Evolutionary conservation across 2,113 vertebrate species (phyloP), one percentile per base, ranked within the genome.

Genomic region (Ceyx margarethae): DNA sequence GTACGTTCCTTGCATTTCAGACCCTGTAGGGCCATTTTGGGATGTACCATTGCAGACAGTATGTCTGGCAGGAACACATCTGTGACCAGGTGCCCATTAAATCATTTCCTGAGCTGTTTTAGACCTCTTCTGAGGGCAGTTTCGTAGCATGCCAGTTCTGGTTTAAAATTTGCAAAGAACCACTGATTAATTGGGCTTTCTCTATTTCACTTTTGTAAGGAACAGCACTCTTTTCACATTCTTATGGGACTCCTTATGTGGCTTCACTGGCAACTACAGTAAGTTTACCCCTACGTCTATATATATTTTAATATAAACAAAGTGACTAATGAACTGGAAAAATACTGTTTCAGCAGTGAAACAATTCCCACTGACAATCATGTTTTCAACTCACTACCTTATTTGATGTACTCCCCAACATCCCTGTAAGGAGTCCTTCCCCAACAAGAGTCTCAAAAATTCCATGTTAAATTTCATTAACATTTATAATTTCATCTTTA

Each of bases 21-120:
- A 90, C 86, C 33, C 92, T 85, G 78, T 75, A 93, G 89, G 89
- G 89, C 78, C 86, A 87, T 95, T 96, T 60, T 87, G 91, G 84
- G 91, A 94, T 96, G 94, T 83, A 95, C 75, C 81, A 74, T 0
- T 93, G 92, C 91, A 94, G 95, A 96, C 96, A 85, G 67, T 89
- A 71, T 85, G 94, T 95, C 94, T 96, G 91, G 78, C 86, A 96
- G 91, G 78, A 96, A 92, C 92, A 94, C 78, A 96, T 94, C 95
- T 95, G 86, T 87, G 94, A 96, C 95, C 90, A 95, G 92, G 94
- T 96, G 91, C 95, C 94, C 89, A 96, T 94, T 96, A 95, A 96
- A 96, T 96, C 91, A 96, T 94, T 95, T 95, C 95, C 95, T 96
- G 94, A 95, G 91, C 84, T 93, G 78, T 89, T 93, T 96, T 92